Percentiles rank a stretch among this genome's conserved stretches.
Conservation (phyloP, 53 echinoderm and acorn worm genomes). For the Glandiceps talaboti region DNA sequence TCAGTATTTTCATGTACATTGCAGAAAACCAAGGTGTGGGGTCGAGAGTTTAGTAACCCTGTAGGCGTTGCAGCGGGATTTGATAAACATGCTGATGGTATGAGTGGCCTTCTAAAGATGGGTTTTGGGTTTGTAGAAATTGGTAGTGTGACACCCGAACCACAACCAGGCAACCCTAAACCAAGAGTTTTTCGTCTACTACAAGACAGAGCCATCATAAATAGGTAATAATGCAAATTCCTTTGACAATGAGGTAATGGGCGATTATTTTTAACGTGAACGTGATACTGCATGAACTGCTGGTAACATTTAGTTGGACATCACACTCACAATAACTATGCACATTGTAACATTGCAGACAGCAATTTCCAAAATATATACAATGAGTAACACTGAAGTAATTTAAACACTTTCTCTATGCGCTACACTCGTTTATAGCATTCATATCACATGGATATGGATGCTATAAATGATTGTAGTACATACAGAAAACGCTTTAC, state of each 20-base stretch:
- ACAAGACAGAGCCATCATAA: slow-evolving; percentile 76
- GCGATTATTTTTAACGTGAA: not conserved
- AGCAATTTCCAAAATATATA: too few relatives aligned
- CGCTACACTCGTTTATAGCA: too few relatives aligned
- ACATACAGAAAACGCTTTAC: too few relatives aligned
- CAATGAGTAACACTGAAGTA: too few relatives aligned
- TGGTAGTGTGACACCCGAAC: slow-evolving; percentile 91
- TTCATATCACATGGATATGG: too few relatives aligned
- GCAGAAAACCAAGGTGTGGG: slow-evolving; percentile 57
- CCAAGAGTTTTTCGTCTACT: slow-evolving; percentile 80
- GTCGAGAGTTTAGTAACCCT: slow-evolving; percentile 69
- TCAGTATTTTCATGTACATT: too few relatives aligned
- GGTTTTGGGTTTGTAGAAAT: slow-evolving; percentile 96
- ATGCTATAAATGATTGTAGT: too few relatives aligned
- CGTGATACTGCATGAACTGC: not conserved
- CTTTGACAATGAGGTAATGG: not conserved
- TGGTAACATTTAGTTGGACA: too few relatives aligned
- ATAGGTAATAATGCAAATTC: slow-evolving; percentile 54
- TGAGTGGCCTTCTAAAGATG: slow-evolving; percentile 68
- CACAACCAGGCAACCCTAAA: slow-evolving; percentile 85
- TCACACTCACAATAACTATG: too few relatives aligned
- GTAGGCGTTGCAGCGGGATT: slow-evolving; percentile 89
- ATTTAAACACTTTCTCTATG: too few relatives aligned
- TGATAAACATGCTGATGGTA: slow-evolving; percentile 93
- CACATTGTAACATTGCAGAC: too few relatives aligned